These are phyloP conservation scores for Trematomus bernacchii DNA, from an alignment of 2,797 vertebrate species.

Conservation along the genomic window DNA sequence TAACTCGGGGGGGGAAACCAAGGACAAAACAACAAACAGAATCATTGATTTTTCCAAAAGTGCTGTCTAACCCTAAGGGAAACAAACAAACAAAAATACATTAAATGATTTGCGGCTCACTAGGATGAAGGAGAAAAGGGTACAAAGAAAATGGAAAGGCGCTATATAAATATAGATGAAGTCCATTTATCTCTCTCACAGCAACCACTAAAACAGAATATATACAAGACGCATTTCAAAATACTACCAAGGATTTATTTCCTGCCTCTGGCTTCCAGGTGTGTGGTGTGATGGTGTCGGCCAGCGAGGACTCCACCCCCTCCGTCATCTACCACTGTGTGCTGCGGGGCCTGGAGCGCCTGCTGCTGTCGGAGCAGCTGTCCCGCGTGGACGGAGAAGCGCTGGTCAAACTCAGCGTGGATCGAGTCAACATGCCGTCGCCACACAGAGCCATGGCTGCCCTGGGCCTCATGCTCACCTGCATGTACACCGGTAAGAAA, in stretches of 20 bases:
- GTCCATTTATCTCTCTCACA: too few relatives aligned
- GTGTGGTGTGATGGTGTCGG: conserved; percentile 96
- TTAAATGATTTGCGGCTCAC: too few relatives aligned
- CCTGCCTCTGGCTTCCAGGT: conserved; percentile 79
- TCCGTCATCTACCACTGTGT: conserved; percentile 96
- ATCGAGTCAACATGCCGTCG: conserved; percentile 96
- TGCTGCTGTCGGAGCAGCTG: conserved; percentile 96
- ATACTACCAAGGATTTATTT: not conserved
- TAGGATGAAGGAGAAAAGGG: too few relatives aligned
- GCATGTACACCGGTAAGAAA: conserved; percentile 97
- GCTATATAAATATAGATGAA: too few relatives aligned
- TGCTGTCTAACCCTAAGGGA: too few relatives aligned
- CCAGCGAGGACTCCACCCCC: conserved; percentile 94
- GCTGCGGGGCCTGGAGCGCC: conserved; percentile 94
- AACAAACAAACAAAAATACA: too few relatives aligned
- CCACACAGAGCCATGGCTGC: conserved; percentile 98
- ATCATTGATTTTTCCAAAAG: too few relatives aligned
- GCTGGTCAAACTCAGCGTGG: conserved; percentile 96
- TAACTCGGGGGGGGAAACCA: too few relatives aligned
- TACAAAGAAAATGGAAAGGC: too few relatives aligned
- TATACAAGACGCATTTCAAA: too few relatives aligned
- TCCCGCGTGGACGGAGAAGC: conserved; percentile 94
- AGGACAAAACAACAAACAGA: too few relatives aligned
- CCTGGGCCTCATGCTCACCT: conserved; percentile 98
- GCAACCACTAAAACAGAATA: too few relatives aligned